Base-by-base conservation (phyloP, 37 sponge, comb jelly and placozoan genomes). In the Aplysina aerophoba region DNA sequence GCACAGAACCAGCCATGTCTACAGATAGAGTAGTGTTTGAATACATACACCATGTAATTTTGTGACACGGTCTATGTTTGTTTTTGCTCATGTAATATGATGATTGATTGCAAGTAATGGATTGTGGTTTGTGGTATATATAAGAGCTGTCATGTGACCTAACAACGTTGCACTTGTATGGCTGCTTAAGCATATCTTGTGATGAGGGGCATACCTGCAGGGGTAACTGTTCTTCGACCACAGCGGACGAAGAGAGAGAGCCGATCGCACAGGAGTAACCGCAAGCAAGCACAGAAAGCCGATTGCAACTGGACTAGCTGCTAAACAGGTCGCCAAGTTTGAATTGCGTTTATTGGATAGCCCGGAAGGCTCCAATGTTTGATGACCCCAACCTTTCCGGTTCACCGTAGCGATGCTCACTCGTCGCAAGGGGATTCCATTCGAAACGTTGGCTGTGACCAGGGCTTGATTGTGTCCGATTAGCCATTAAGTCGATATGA, bases 281-380 rank as follows among this genome's bases (percentile, higher is more conserved):
- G 59, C 59, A 58, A 58, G 17, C 17, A 58, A 58, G 19, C 59
- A 58, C 59, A 58, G 59, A 58, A 58, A 58, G 59, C 59, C 59
- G 59, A 58, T 58, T 20, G 59, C 59, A 58, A 58, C 59, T 58
- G 59, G 59, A 58, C 59, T 58, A 58, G 59, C 59, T 58, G 59
- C 59, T 58, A 58, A 58, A 58, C 59, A 58, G 19, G 59, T 58
- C 59, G 59, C 59, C 15, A 58, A 58, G 59, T 58, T 58, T 58
- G 59, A 58, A 58, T 58, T 58, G 19, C 59, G 19, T 58, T 58
- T 20, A 58, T 58, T 58, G 59, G 59, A 58, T 58, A 20, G 59
- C 59, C 59, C 17, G 59, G 59, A 58, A 58, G 59, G 19, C 59
- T 58, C 59, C 17, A 19, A 58, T 58, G 15, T 58, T 58, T 15